Evolutionary conservation across 2,797 vertebrate species (phyloP), one percentile per base, ranked within the genome.

Genomic region (Siniperca scherzeri): DNA sequence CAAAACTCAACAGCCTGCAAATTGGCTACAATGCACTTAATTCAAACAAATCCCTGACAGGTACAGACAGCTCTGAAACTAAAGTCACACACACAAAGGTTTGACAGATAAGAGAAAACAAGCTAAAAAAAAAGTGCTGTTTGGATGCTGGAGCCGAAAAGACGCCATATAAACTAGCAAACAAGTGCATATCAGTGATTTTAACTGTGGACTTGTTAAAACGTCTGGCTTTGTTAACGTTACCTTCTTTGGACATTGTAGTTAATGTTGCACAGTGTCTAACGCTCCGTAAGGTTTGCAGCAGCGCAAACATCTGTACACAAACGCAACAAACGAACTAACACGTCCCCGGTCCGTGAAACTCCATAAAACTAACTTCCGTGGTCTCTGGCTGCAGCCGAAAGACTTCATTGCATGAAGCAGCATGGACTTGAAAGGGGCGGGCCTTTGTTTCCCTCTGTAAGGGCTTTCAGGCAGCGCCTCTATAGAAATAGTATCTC

Each of bases 241-340:
- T 48, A 82, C 78, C 83, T 78, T 78, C 57, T 70, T 25, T 3
- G 25, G 7, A 16, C 70, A 78, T 74, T 0, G 12, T n/a, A n/a
- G 52, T 2, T 10, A 5, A 13, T 11, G 56, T 21, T 56, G 33
- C 56, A 25, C 25, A 0, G 38, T 27, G 38, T 30, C 11, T 22
- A 27, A 19, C 9, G 14, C 19, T 33, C 7, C 33, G 12, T 52
- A 1, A 52, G 42, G 55, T 77, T 56, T 46, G n/a, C 38, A 33
- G 14, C 0, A 66, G n/a, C 0, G 1, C 5, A 56, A 13, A 5
- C 42, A 69, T 21, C 2, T 27, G 4, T 2, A 12, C 50, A 36
- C 10, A 55, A 21, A 55, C 21, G 9, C 3, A n/a, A 21, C 1
- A 16, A 66, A 36, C 38, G 36, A 14, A 17, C 21, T 8, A 3